Percentiles rank a stretch among this genome's conserved stretches.
These are phyloP conservation scores for Teleopsis dalmanni DNA, from an alignment of 1,140 invertebrate species.

Conservation along the genomic window DNA sequence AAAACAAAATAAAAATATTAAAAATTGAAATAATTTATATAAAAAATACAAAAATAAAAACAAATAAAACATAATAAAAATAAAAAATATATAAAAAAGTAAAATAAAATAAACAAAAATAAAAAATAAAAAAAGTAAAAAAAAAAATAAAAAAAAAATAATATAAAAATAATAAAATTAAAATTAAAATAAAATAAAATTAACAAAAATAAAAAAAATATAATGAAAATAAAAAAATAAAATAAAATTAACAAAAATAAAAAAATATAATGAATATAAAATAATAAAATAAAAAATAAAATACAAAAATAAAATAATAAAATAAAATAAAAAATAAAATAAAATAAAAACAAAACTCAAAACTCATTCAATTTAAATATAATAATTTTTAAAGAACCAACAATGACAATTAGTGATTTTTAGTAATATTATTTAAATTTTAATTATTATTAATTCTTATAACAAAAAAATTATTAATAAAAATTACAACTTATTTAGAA, in stretches of 20 bases:
- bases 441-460: no score
- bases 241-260: neutral
- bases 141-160: neutral
- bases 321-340: neutral
- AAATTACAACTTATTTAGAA: no score
- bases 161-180: neutral
- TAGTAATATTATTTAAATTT: no score
- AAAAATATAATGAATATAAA: neutral
- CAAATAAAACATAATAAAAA: neutral
- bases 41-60: neutral
- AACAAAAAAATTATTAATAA: no score
- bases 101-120: no score
- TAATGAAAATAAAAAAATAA: neutral
- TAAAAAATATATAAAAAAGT: neutral
- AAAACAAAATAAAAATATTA: neutral
- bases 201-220: neutral
- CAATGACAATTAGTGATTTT: no score
- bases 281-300: neutral
- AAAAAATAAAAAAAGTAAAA: neutral
- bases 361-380: no score
- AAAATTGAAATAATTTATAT: neutral
- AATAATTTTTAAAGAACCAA: no score
- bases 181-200: neutral
- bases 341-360: neutral
- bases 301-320: neutral